These are phyloP conservation scores for Megaceryle torquata DNA, from an alignment of 2,113 vertebrate species.

Conservation along the genomic window DNA sequence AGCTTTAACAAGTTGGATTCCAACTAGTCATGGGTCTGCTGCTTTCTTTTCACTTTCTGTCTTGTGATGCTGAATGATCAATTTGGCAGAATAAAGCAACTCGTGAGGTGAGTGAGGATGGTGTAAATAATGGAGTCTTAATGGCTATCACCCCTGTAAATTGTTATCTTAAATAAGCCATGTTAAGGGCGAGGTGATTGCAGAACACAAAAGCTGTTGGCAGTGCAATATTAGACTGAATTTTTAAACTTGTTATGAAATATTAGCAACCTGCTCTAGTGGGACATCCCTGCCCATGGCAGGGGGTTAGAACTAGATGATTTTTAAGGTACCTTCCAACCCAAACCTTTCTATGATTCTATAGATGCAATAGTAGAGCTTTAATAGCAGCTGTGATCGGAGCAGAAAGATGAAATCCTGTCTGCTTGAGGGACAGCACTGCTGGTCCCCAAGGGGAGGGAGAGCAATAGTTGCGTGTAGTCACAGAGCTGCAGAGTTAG, in stretches of 20 bases:
- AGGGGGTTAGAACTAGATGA: too few relatives aligned
- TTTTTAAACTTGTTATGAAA: neutral
- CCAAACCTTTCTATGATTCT: too few relatives aligned
- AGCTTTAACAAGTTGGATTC: neutral
- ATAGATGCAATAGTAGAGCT: neutral
- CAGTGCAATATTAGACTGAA: neutral
- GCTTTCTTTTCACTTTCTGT: neutral
- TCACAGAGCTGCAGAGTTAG: neutral
- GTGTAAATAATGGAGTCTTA: neutral
- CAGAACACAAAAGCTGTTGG: neutral
- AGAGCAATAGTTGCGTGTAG: fast-evolving
- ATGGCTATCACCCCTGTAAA: neutral
- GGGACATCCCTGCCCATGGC: too few relatives aligned
- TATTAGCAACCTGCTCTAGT: too few relatives aligned
- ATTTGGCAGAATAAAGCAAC: neutral
- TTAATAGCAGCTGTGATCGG: neutral
- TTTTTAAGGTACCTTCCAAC: too few relatives aligned
- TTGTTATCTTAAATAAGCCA: neutral
- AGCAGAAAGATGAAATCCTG: neutral
- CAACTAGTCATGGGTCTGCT: neutral
- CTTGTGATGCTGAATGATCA: neutral
- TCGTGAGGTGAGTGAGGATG: neutral
- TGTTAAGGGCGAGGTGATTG: neutral
- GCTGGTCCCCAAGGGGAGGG: neutral
- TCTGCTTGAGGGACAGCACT: neutral